Evolutionary conservation across 2,797 vertebrate species (phyloP).

Genomic region (Glossophaga mutica): DNA sequence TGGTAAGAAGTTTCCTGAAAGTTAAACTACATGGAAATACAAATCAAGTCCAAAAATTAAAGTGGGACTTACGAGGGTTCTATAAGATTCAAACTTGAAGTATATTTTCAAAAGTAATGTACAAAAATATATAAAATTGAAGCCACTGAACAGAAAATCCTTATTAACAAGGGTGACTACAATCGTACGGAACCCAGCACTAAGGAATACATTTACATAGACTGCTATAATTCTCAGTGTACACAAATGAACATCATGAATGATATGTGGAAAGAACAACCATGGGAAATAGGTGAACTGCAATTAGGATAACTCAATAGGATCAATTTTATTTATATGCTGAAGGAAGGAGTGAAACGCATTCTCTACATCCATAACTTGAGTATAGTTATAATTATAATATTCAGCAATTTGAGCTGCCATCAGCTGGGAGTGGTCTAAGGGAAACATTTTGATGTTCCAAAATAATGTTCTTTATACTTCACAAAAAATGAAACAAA

Average conservation of each 20-base stretch:
- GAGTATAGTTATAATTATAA: slow-evolving; percentile 75
- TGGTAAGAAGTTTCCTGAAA: slow-evolving; percentile 75
- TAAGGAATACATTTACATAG: slow-evolving; percentile 79
- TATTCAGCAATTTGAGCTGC: slow-evolving; percentile 66
- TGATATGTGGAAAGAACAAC: slow-evolving; percentile 78
- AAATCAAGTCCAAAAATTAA: slow-evolving; percentile 82
- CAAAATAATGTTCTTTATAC: slow-evolving; percentile 58
- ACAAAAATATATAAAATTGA: slow-evolving; percentile 76
- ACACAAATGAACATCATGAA: slow-evolving; percentile 79
- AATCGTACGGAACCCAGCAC: slow-evolving; percentile 79
- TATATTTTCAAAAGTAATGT: slow-evolving; percentile 82
- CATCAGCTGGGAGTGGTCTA: slow-evolving; percentile 62
- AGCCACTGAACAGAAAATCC: slow-evolving; percentile 78
- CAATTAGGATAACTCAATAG: slow-evolving; percentile 73
- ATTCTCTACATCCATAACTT: slow-evolving; percentile 72
- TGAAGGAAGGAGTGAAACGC: slow-evolving; percentile 71
- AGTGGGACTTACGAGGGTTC: slow-evolving; percentile 76
- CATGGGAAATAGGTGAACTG: slow-evolving; percentile 75
- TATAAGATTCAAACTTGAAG: slow-evolving; percentile 78
- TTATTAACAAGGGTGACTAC: slow-evolving; percentile 79
- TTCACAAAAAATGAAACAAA: slow-evolving; percentile 54
- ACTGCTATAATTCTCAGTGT: slow-evolving; percentile 78
- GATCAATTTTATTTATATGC: slow-evolving; percentile 83
- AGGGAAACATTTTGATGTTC: slow-evolving; percentile 63
- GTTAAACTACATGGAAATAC: slow-evolving; percentile 83